phyloP scores from a whole-genome alignment of 2,888 invertebrate genomes.

The Scaptomyza polygonia region DNA sequence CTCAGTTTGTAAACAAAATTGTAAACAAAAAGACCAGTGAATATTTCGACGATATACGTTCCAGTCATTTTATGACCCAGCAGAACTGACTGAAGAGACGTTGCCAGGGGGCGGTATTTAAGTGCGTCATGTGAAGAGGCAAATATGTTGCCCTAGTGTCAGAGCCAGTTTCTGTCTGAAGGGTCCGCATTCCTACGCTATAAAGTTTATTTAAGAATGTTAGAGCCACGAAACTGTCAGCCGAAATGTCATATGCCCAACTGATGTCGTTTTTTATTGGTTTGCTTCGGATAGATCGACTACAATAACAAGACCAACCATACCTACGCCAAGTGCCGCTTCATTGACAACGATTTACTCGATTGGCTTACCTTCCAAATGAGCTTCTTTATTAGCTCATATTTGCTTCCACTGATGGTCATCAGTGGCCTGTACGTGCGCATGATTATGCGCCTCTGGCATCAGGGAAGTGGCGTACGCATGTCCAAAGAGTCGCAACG shows the following conservation, averaged over 20 bases:
- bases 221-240: slow-evolving; percentile 52
- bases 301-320: slow-evolving; percentile 83
- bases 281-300: slow-evolving; percentile 65
- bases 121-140: slow-evolving; percentile 50
- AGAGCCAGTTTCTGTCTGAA: neutral
- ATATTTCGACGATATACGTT: slow-evolving; percentile 65
- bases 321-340: slow-evolving; percentile 84
- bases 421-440: slow-evolving; percentile 94
- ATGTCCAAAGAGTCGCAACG: slow-evolving; percentile 90
- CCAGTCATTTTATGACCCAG: slow-evolving; percentile 61
- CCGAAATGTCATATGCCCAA: slow-evolving; percentile 43
- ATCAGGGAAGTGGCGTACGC: slow-evolving; percentile 90
- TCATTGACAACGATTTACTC: slow-evolving; percentile 86
- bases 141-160: slow-evolving; percentile 26
- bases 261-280: slow-evolving; percentile 30
- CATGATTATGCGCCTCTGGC: slow-evolving; percentile 95
- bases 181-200: slow-evolving; percentile 9
- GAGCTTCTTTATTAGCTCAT: slow-evolving; percentile 93
- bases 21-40: slow-evolving; percentile 63
- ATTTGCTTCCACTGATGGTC: slow-evolving; percentile 92
- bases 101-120: slow-evolving; percentile 7
- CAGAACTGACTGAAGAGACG: slow-evolving; percentile 9
- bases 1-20: slow-evolving; percentile 68
- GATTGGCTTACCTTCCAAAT: slow-evolving; percentile 86
- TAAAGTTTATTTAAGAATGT: slow-evolving; percentile 47